Conservation (phyloP, 1,140 invertebrate genomes). For the Tetramorium alpestre region DNA sequence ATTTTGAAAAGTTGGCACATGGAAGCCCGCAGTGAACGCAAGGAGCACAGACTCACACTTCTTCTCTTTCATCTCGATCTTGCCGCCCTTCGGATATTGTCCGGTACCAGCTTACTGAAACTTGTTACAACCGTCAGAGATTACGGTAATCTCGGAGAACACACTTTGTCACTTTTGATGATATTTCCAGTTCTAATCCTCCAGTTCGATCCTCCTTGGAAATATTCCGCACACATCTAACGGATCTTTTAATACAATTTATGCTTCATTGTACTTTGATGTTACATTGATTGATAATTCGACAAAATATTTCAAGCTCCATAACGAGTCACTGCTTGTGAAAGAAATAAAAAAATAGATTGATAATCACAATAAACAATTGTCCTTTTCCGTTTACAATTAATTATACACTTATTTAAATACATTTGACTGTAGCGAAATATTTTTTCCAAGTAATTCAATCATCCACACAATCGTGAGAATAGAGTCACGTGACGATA, state of each 20-base stretch:
- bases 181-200: not conserved
- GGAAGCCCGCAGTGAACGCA: slow-evolving; percentile 95
- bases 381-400: not conserved
- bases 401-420: slow-evolving; percentile 16
- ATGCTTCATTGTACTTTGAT: not conserved
- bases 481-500: not conserved
- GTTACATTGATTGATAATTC: not conserved
- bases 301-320: not conserved
- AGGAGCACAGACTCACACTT: slow-evolving; percentile 88
- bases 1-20: slow-evolving; percentile 91
- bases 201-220: not conserved
- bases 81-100: not conserved
- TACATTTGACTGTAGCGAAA: not conserved
- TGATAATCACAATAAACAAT: not conserved
- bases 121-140: not conserved
- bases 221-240: not conserved
- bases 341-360: not conserved
- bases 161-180: slow-evolving; percentile 40
- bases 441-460: not conserved
- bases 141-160: not conserved
- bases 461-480: not conserved
- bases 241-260: not conserved
- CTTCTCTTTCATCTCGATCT: slow-evolving; percentile 30
- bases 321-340: not conserved
- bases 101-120: slow-evolving; percentile 2